These are phyloP conservation scores for Clitarchus hookeri DNA, from an alignment of 2,888 invertebrate species.

Conservation along the genomic window DNA sequence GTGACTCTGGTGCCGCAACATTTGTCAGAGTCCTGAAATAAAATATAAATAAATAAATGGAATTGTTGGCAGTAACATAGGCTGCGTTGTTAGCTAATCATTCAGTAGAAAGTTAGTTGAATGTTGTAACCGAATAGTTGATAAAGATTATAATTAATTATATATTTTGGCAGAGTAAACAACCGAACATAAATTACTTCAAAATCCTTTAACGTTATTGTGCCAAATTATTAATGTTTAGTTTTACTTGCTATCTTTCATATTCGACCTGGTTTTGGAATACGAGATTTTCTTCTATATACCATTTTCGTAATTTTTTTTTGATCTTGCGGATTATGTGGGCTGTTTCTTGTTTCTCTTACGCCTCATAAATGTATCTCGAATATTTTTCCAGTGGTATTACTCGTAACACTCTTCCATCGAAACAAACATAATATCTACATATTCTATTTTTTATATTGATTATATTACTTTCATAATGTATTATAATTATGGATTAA, in stretches of 20 bases:
- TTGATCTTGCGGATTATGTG: background rate
- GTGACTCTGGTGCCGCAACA: background rate
- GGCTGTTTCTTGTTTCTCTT: background rate
- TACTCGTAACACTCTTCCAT: conserved; percentile 6
- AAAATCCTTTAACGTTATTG: background rate
- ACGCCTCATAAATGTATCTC: conserved; percentile 23
- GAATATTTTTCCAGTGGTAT: conserved; percentile 15
- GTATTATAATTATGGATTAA: background rate
- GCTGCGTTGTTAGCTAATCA: background rate
- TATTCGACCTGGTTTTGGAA: background rate
- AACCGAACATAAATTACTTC: background rate
- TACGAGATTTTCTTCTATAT: background rate
- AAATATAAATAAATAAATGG: background rate
- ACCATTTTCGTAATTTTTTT: background rate
- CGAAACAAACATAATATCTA: conserved; percentile 14
- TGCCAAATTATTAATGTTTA: background rate
- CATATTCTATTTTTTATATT: background rate
- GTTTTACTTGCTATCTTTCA: background rate
- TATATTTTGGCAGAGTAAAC: background rate
- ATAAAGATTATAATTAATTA: background rate
- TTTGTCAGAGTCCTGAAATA: background rate
- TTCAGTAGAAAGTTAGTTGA: background rate
- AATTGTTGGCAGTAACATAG: background rate
- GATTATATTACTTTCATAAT: too few species aligned
- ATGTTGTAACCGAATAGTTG: background rate